phyloP scores from a whole-genome alignment of 2,797 vertebrate species.

The Enteromius thamalakanensis region DNA sequence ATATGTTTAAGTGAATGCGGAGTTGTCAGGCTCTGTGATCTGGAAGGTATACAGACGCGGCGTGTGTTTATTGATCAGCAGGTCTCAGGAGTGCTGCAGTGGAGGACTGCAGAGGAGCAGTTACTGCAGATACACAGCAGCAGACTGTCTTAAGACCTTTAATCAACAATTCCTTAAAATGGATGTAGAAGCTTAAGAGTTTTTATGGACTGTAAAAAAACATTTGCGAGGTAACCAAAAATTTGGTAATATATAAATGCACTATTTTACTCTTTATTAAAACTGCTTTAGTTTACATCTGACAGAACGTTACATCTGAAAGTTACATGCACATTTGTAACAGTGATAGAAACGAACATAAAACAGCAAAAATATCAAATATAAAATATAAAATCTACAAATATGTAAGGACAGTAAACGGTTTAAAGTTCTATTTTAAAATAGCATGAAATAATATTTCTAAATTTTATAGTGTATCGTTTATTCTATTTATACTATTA shows the following conservation, averaged over 20 bases:
- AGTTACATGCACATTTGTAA: neutral
- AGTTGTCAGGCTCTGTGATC: neutral
- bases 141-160: neutral
- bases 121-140: neutral
- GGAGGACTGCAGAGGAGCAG: constrained; percentile 35
- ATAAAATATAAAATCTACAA: neutral
- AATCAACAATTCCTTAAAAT: neutral
- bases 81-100: constrained; percentile 48
- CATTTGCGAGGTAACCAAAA: neutral
- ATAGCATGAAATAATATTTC: too few species aligned
- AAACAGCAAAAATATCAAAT: neutral
- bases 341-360: neutral
- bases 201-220: neutral
- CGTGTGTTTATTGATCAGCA: constrained; percentile 40
- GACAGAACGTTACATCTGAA: too few species aligned
- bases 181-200: neutral
- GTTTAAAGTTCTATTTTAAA: too few species aligned
- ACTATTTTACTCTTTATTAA: neutral
- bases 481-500: too few species aligned
- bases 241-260: neutral
- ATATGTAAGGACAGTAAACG: too few species aligned
- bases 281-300: too few species aligned
- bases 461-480: too few species aligned
- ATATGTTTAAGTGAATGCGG: neutral
- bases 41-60: neutral